phyloP scores from a whole-genome alignment of 2,888 invertebrate species.

The Heliothis peltigera region DNA sequence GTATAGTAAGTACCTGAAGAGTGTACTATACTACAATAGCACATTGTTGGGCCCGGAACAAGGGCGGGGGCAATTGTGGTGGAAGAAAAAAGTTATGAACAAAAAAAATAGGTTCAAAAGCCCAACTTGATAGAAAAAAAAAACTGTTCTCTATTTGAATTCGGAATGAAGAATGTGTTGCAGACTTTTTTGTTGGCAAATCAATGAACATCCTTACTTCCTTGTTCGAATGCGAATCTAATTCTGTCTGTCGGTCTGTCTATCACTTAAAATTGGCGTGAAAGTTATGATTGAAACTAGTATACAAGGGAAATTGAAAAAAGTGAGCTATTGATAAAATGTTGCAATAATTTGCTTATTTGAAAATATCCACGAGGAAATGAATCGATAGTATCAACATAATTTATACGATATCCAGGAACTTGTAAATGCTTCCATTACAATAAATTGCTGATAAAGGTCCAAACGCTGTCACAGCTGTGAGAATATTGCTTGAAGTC shows the following conservation, averaged over 20 bases:
- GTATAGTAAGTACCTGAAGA: slow-evolving; percentile 56
- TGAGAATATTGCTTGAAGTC: slow-evolving; percentile 33
- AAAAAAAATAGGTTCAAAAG: slow-evolving; percentile 14
- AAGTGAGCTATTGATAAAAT: neutral
- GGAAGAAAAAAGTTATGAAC: slow-evolving; percentile 6
- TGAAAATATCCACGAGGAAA: neutral
- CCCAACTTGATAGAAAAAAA: slow-evolving; percentile 3
- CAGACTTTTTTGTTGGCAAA: neutral
- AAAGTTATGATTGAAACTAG: neutral
- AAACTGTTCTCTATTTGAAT: neutral
- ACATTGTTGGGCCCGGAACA: slow-evolving; percentile 49
- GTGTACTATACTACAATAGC: slow-evolving; percentile 36
- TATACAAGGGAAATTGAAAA: neutral
- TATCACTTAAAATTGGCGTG: neutral
- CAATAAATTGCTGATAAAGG: slow-evolving; percentile 32
- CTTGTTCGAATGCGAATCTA: neutral
- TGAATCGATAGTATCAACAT: slow-evolving; percentile 11
- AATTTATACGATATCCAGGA: slow-evolving; percentile 19
- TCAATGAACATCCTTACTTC: slow-evolving; percentile 1
- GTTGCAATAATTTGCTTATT: neutral
- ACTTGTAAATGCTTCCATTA: slow-evolving; percentile 21
- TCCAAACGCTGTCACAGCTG: slow-evolving; percentile 14
- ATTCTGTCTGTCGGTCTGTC: neutral
- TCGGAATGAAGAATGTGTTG: neutral
- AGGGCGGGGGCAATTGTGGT: slow-evolving; percentile 24